Percentiles rank a stretch among this genome's conserved stretches.
phyloP scores from a whole-genome alignment of 2,113 vertebrate species.

The Salminus brasiliensis region DNA sequence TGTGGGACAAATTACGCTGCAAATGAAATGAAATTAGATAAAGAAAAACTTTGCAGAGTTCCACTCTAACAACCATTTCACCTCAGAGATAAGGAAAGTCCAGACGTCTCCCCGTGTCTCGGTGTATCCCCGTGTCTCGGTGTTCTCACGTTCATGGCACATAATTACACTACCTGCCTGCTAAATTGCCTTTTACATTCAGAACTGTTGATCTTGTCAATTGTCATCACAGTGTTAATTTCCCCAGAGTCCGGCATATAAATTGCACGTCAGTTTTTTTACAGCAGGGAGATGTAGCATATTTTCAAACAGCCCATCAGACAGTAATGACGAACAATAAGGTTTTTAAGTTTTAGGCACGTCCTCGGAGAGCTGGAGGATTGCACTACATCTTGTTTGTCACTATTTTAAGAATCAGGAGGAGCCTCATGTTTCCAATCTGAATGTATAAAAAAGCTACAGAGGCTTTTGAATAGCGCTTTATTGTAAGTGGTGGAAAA shows the following conservation, averaged over 20 bases:
- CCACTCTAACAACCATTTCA: conserved; percentile 29
- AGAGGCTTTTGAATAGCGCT: background rate
- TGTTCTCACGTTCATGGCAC: conserved; percentile 57
- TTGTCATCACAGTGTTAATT: conserved; percentile 75
- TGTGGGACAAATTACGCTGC: too few species aligned
- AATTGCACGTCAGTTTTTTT: conserved; percentile 67
- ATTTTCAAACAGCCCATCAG: conserved; percentile 58
- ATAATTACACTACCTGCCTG: conserved; percentile 66
- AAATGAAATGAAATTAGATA: too few species aligned
- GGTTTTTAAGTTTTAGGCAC: background rate
- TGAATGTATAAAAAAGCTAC: background rate
- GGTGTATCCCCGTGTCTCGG: conserved; percentile 1
- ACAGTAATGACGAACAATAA: conserved; percentile 30
- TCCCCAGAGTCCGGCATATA: conserved; percentile 69
- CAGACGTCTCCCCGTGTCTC: conserved; percentile 30
- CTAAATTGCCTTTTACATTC: conserved; percentile 69
- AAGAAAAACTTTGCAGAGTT: too few species aligned
- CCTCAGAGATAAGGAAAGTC: conserved; percentile 14
- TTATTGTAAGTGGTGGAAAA: background rate
- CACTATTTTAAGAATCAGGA: conserved; percentile 11
- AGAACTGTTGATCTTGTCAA: conserved; percentile 77
- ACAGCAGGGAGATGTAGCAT: conserved; percentile 66
- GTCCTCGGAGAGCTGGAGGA: background rate
- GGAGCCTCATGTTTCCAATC: background rate
- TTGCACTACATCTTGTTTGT: background rate